These are phyloP conservation scores for Amphimedon queenslandica DNA, from an alignment of 37 sponge, comb jelly and placozoan genomes.

Conservation along the genomic window DNA sequence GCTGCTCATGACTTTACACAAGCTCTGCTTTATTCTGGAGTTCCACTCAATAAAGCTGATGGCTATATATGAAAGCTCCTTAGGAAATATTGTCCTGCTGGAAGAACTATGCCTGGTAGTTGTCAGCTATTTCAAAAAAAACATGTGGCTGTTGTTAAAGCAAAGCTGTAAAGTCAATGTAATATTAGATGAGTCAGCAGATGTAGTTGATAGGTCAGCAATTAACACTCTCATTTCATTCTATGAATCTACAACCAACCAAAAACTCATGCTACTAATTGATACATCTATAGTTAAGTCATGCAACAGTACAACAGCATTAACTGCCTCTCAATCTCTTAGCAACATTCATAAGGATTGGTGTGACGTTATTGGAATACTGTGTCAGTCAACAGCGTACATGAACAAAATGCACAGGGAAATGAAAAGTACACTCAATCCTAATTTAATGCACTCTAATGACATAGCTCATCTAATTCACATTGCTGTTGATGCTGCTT, in stretches of 20 bases:
- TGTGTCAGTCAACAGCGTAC: background rate
- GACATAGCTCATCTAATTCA: background rate
- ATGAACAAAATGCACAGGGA: background rate
- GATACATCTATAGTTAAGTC: background rate
- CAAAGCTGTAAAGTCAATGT: no score
- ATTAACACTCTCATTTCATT: background rate
- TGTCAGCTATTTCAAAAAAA: background rate
- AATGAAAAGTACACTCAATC: background rate
- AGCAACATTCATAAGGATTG: background rate
- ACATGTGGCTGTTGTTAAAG: background rate
- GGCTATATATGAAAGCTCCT: background rate
- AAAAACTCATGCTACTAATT: background rate
- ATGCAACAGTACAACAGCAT: background rate
- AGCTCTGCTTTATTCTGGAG: no score
- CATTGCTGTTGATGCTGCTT: background rate
- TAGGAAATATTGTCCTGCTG: background rate
- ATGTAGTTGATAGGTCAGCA: background rate
- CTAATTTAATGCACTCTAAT: background rate
- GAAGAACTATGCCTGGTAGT: background rate
- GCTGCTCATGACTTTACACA: no score
- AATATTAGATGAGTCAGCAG: background rate
- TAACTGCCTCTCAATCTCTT: background rate
- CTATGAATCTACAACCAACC: background rate
- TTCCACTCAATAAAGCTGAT: constrained; percentile 1
- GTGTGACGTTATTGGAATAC: background rate